These are phyloP conservation scores for Eulemur albifrons DNA, from an alignment of 2,797 vertebrate genomes.

Conservation along the genomic window DNA sequence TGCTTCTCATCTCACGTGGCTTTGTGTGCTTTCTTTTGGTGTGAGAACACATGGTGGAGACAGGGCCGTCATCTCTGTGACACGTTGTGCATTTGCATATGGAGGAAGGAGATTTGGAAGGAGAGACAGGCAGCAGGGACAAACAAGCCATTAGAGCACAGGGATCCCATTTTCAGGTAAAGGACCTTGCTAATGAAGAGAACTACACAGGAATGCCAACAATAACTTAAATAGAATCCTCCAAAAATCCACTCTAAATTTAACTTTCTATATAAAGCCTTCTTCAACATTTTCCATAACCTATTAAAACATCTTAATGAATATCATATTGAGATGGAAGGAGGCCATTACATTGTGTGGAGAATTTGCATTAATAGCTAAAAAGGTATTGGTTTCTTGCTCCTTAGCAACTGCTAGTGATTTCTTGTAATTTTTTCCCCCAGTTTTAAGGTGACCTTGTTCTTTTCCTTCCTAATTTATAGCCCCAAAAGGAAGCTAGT, in stretches of 20 bases:
- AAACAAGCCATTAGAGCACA: constrained; percentile 62
- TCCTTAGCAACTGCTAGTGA: constrained; percentile 46
- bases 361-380: constrained; percentile 54
- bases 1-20: neutral
- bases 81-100: constrained; percentile 46
- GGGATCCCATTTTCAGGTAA: constrained; percentile 58
- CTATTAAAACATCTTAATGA: constrained; percentile 71
- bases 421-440: neutral
- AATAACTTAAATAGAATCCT: constrained; percentile 34
- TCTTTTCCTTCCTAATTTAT: constrained; percentile 35
- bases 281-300: constrained; percentile 30
- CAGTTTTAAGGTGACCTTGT: constrained; percentile 37
- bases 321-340: constrained; percentile 48
- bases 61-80: constrained; percentile 23
- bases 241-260: constrained; percentile 51
- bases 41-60: constrained; percentile 49
- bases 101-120: constrained; percentile 67
- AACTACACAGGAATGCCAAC: constrained; percentile 23
- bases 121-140: constrained; percentile 67
- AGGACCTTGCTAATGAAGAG: constrained; percentile 50
- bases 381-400: constrained; percentile 25
- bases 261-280: constrained; percentile 62
- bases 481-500: neutral
- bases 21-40: constrained; percentile 28
- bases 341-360: constrained; percentile 49